phyloP scores from a whole-genome alignment of 2,888 invertebrate genomes.

The Watsonalla binaria region DNA sequence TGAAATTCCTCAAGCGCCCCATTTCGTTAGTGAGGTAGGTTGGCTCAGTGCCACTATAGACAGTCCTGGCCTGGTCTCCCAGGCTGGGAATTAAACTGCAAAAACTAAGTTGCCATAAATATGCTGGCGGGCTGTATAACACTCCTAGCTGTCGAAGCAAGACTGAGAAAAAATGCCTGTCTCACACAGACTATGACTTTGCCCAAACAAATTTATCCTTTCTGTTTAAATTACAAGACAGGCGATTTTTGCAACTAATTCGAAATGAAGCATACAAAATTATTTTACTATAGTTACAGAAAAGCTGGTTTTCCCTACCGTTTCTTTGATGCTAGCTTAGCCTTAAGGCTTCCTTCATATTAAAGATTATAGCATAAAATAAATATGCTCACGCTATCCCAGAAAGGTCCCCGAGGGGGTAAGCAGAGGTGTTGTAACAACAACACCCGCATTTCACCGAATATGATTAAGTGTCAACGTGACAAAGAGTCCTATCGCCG shows the following conservation, averaged over 20 bases:
- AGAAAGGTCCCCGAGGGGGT: no score
- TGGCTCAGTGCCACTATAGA: conserved; percentile 57
- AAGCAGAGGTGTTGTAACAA: no score
- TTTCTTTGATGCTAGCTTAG: no score
- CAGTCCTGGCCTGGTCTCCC: conserved; percentile 38
- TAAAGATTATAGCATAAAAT: no score
- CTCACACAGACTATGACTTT: neutral
- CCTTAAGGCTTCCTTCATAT: no score
- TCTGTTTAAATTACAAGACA: neutral
- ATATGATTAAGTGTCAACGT: no score
- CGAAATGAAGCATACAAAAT: no score
- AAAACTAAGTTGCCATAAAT: conserved; percentile 26
- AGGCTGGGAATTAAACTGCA: conserved; percentile 30
- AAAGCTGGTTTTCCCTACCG: no score
- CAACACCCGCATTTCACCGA: no score
- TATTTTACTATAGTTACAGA: no score
- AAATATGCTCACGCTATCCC: no score
- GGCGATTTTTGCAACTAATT: neutral
- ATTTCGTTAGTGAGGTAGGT: conserved; percentile 43
- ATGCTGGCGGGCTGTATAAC: conserved; percentile 17
- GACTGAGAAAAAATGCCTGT: conserved; percentile 3
- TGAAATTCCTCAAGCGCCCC: conserved; percentile 57
- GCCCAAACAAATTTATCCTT: neutral
- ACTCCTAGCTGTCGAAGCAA: conserved; percentile 14
- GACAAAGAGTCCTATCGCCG: no score